Evolutionary conservation across 2,797 vertebrate species (phyloP).

Genomic region (Acropternis orthonyx): DNA sequence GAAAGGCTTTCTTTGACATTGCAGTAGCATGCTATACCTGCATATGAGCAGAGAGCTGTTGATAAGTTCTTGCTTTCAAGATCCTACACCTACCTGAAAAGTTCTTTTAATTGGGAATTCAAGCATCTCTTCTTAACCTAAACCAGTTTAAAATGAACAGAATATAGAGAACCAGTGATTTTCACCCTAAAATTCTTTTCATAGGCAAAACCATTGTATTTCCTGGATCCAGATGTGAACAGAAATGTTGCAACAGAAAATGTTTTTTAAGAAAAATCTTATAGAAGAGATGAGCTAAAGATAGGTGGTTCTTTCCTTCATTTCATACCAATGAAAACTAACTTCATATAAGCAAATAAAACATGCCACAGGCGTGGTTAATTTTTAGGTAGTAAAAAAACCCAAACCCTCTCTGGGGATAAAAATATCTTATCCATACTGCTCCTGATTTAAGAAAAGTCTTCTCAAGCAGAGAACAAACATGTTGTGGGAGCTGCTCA

Average conservation of each 20-base stretch:
- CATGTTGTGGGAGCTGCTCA: neutral
- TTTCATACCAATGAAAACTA: neutral
- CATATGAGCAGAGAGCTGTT: neutral
- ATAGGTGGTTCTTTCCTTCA: neutral
- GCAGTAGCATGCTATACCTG: neutral
- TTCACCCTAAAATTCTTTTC: neutral
- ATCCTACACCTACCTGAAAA: neutral
- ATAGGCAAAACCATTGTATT: neutral
- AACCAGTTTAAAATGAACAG: neutral
- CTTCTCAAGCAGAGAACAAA: neutral
- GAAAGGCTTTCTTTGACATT: neutral
- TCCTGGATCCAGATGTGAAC: neutral
- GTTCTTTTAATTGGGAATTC: neutral
- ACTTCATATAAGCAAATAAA: neutral
- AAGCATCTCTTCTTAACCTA: neutral
- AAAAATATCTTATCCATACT: neutral
- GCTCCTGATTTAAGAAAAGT: neutral
- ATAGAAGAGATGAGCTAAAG: neutral
- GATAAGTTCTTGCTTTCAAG: neutral
- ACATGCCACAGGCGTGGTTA: neutral
- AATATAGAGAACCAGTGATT: neutral
- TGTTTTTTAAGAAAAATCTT: neutral
- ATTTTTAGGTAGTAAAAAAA: neutral
- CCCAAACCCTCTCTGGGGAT: neutral
- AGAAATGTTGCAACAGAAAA: neutral